Conservation (phyloP, 2,888 invertebrate genomes). For the Drosophila siamana region DNA sequence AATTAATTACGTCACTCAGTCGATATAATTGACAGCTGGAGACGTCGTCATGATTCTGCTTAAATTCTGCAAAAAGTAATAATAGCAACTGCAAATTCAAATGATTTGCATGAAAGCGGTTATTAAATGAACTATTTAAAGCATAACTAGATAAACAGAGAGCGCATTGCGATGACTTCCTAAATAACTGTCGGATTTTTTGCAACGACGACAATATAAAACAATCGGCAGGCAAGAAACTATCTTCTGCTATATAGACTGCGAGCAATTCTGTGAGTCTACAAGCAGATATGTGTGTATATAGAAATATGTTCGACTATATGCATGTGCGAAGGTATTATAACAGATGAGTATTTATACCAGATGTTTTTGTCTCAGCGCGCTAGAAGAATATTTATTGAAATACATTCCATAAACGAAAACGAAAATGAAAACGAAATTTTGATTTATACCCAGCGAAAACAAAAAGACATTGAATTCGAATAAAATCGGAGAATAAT, state of each 20-base stretch:
- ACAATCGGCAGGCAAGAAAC: neutral
- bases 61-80: too few species aligned
- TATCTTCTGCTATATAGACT: slow-evolving; percentile 1
- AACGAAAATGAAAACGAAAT: slow-evolving; percentile 15
- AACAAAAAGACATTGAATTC: neutral
- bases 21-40: too few species aligned
- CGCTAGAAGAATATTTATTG: slow-evolving; percentile 7
- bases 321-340: slow-evolving; percentile 5
- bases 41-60: too few species aligned
- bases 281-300: neutral
- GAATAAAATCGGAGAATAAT: neutral
- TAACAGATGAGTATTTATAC: slow-evolving; percentile 29
- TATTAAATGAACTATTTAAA: too few species aligned
- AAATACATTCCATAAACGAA: slow-evolving; percentile 19
- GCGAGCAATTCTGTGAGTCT: neutral
- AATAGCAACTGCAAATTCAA: too few species aligned
- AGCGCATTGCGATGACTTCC: neutral
- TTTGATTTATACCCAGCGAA: neutral
- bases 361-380: slow-evolving; percentile 32
- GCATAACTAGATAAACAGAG: neutral
- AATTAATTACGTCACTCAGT: too few species aligned
- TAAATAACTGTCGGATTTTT: neutral
- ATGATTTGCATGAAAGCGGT: too few species aligned
- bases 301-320: neutral
- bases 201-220: neutral